Base-by-base conservation (phyloP, 2,888 invertebrate species). In the Mimachlamys varia region DNA sequence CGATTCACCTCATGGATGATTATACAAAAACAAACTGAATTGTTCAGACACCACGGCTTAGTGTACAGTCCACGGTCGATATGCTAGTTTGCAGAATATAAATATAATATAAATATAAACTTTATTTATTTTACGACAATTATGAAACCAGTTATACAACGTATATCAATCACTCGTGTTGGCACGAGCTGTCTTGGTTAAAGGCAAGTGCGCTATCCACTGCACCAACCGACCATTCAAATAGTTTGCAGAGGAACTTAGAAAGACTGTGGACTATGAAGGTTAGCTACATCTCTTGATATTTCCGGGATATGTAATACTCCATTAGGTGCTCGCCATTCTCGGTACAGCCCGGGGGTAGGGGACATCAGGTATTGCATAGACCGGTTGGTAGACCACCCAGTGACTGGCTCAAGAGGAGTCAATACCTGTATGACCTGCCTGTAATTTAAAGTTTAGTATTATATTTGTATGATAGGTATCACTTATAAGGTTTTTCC, bases 341-440 rank as follows among this genome's bases (percentile, higher is more conserved):
- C 76, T 33, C 33, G 27, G 33, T 76, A 76, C 27, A 76, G 76
- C 27, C 76, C 76, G 2, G 76, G 27, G 13, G 27, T 33, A 22
- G 76, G 76, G 76, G 76, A 76, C 33, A 76, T 22, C 33, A 76
- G 33, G 27, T 76, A 76, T 33, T 76, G 76, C 76, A 76, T 76
- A 5, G 76, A 76, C 27, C 76, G 27, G 76, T 76, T 76, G 2
- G 76, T 76, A 0, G 76, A 76, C 58, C 76, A 89, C 4, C 88
- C 89, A 44, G 49, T 50, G 12, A 22, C 33, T 10, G 89, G 89
- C 27, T 89, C 76, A 19, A 88, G 62, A 22, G 88, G 89, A 17
- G 91, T 88, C 49, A 91, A 37, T 49, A 91, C 27, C 17, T 89
- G 58, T 55, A 91, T 37, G n/a, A 91, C 76, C 15, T 88, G 91